Percentiles rank a stretch among this genome's conserved stretches.
These are phyloP conservation scores for Operophtera brumata DNA, from an alignment of 2,888 invertebrate genomes.

Conservation along the genomic window DNA sequence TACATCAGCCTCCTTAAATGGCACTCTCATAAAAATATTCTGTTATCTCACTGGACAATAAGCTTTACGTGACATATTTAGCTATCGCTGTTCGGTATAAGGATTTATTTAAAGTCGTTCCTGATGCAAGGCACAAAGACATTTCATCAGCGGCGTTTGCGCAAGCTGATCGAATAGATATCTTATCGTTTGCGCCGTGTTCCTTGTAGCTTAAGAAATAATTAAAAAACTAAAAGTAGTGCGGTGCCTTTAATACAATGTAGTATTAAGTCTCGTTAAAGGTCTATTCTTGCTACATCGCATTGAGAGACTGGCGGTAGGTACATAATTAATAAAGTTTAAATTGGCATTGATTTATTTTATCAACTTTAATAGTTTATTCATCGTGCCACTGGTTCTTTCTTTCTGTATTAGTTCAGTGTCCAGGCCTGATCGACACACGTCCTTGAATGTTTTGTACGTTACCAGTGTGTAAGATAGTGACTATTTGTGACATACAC, in stretches of 20 bases:
- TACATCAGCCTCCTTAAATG: constrained; percentile 32
- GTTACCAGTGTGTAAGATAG: too few relatives aligned
- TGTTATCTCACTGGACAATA: constrained; percentile 35
- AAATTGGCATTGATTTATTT: neutral
- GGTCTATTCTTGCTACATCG: constrained; percentile 12
- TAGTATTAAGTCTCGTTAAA: constrained; percentile 7
- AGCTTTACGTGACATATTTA: constrained; percentile 43
- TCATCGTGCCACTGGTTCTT: too few relatives aligned
- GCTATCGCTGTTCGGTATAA: constrained; percentile 27
- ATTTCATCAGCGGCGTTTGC: constrained; percentile 43
- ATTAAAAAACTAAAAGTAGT: constrained; percentile 15
- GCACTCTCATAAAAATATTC: constrained; percentile 35
- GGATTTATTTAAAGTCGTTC: constrained; percentile 30
- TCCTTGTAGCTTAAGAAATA: constrained; percentile 21
- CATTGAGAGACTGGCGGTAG: neutral
- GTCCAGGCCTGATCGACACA: too few relatives aligned
- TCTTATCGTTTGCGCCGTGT: constrained; percentile 37
- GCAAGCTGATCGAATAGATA: constrained; percentile 42
- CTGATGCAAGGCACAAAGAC: constrained; percentile 41
- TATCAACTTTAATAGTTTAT: neutral
- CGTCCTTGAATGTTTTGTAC: too few relatives aligned
- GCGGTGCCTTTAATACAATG: constrained; percentile 2
- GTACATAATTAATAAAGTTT: neutral
- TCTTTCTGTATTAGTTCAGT: too few relatives aligned
- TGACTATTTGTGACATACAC: too few relatives aligned